Evolutionary conservation across 1,140 invertebrate species (phyloP), one percentile per base, ranked within the genome.

Genomic region (Cydia amplana): DNA sequence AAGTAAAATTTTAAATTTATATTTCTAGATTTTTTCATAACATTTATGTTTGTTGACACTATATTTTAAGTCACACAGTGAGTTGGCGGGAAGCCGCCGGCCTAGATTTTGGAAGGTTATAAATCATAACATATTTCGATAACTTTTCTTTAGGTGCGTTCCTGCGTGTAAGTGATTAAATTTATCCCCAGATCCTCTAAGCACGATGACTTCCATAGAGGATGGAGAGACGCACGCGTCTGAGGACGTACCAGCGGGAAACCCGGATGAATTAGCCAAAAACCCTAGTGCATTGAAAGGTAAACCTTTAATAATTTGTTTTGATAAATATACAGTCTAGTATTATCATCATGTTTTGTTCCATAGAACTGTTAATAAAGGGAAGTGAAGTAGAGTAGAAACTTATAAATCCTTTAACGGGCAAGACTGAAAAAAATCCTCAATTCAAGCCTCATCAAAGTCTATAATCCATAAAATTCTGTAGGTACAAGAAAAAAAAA

Each of bases 201-300:
- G 65, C 46, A 83, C 3, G 75, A 93, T 93, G 91, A 88, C 90
- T 74, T 86, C 89, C 28, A 78, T 87, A 51, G 91, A 92, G 82
- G 92, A 93, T 83, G 85, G 87, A 16, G 91, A 92, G 72, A 74
- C 83, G 32, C 75, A 86, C 36, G 64, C 85, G 25, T 67, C 83
- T 14, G 91, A 91, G 72, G 87, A 92, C 28, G 86, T 90, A 36
- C 85, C 94, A 63, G 73, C 80, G 51, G 91, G 90, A 76, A 94
- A 95, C 91, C 95, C 95, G 80, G 94, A 95, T 73, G 94, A 95
- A 86, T 93, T 96, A 77, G 94, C 94, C 78, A 95, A 94, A 89
- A 95, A 95, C 93, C 94, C 95, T 55, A 93, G 93, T 78, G 93
- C 94, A 67, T 93, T 96, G 73, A 95, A 95, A 95, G 94, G 95